Base-by-base conservation (phyloP, 37 sponge, comb jelly and placozoan species). In the Amphimedon queenslandica region DNA sequence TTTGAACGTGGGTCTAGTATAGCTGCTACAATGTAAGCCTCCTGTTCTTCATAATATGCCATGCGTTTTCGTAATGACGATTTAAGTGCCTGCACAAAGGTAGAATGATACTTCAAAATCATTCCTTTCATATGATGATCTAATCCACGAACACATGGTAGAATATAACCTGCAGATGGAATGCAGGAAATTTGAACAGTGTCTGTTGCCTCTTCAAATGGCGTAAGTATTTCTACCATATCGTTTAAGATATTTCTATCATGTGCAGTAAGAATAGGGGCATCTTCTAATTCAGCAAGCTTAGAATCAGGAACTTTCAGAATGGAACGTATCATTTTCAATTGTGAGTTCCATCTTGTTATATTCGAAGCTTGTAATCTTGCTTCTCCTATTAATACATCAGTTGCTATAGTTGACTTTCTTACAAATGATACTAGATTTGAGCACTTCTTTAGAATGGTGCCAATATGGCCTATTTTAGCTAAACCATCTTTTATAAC, bases 201-300 rank as follows among this genome's bases (percentile, higher is more conserved):
- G 18, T 72, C 58, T 51, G 73, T 72, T 23, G 73, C 73, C 35
- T 56, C 58, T 51, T 72, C 73, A 53, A 72, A 72, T 3, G 58
- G 73, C 35, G 37, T 28, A 32, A 72, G 58, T 11, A 72, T 28
- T 28, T 53, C 73, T 2, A 72, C 73, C 16, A 72, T 18, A 16
- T 72, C 58, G 21, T 56, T n/a, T 33, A 55, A n/a, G 55, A n/a
- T 2, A 72, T n/a, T n/a, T n/a, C n/a, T n/a, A n/a, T n/a, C n/a
- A n/a, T n/a, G n/a, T n/a, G n/a, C n/a, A n/a, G n/a, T n/a, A n/a
- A n/a, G n/a, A n/a, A n/a, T n/a, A n/a, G n/a, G n/a, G n/a, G n/a
- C n/a, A n/a, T n/a, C n/a, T n/a, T n/a, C n/a, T n/a, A n/a, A n/a
- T n/a, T n/a, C n/a, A n/a, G n/a, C n/a, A n/a, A n/a, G n/a, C n/a